Percentiles rank a stretch among this genome's conserved stretches.
Conservation (phyloP, 2,113 vertebrate species). For the Campylomormyrus numenius region DNA sequence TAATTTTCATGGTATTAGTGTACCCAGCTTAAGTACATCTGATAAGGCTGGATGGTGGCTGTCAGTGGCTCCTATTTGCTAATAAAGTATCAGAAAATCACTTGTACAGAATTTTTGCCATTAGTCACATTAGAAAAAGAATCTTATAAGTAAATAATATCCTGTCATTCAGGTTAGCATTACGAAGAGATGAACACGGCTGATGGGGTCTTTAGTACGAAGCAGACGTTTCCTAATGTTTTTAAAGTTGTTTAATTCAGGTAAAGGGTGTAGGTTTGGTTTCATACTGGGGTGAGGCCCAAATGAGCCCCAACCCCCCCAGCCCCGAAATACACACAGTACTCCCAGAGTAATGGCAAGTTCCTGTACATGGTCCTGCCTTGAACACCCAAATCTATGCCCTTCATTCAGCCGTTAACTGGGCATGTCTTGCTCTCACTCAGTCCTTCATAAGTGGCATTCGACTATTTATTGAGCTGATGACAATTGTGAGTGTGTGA, state of each 20-base stretch:
- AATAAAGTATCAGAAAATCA: neutral
- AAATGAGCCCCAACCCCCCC: neutral
- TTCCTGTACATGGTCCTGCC: neutral
- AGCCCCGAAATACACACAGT: neutral
- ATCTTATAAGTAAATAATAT: neutral
- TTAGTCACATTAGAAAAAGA: neutral
- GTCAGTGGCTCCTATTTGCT: neutral
- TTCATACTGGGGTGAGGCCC: neutral
- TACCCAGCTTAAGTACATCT: neutral
- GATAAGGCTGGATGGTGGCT: neutral
- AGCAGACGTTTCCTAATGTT: too few relatives aligned
- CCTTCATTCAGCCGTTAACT: neutral
- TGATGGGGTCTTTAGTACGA: neutral
- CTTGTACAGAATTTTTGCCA: neutral
- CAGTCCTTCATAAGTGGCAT: neutral
- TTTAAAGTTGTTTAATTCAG: neutral
- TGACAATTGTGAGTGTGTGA: neutral
- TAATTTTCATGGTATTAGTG: neutral
- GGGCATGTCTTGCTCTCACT: neutral
- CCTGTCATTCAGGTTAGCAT: neutral
- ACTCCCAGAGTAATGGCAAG: neutral
- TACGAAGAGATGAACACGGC: neutral
- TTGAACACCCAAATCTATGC: neutral
- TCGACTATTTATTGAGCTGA: neutral
- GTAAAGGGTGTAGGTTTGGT: neutral